Evolutionary conservation across 2,888 invertebrate genomes (phyloP).

Genomic region (Rapana venosa): DNA sequence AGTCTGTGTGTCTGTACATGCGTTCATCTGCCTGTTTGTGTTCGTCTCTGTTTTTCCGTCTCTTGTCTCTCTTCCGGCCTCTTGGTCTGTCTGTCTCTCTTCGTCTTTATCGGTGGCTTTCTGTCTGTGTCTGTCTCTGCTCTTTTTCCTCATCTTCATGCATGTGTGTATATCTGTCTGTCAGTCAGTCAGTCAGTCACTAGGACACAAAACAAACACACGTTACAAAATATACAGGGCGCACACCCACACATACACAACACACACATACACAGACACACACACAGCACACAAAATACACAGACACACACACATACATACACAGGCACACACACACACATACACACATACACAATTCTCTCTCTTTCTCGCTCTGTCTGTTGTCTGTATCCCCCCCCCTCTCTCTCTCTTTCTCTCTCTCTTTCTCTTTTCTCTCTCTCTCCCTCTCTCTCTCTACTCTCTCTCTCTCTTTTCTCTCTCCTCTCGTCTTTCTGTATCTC

Average conservation of each 20-base stretch:
- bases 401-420: not conserved
- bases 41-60: no score
- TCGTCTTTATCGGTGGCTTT: not conserved
- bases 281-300: not conserved
- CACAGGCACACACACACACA: no score
- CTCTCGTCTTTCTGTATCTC: not conserved
- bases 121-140: not conserved
- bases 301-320: not conserved
- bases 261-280: not conserved
- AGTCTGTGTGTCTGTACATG: no score
- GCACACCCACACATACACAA: not conserved
- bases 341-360: no score
- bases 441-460: not conserved
- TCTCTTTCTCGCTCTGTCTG: no score
- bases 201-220: no score
- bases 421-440: not conserved
- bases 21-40: no score
- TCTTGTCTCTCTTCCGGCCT: no score
- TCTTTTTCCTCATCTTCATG: not conserved
- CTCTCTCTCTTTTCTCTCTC: not conserved
- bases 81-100: no score
- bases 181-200: no score
- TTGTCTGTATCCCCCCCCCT: not conserved
- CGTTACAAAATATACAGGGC: no score
- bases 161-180: no score